Percentiles rank a stretch among this genome's conserved stretches.
Evolutionary conservation across 2,113 vertebrate species (phyloP).

Genomic region (Hyperoodon ampullatus): DNA sequence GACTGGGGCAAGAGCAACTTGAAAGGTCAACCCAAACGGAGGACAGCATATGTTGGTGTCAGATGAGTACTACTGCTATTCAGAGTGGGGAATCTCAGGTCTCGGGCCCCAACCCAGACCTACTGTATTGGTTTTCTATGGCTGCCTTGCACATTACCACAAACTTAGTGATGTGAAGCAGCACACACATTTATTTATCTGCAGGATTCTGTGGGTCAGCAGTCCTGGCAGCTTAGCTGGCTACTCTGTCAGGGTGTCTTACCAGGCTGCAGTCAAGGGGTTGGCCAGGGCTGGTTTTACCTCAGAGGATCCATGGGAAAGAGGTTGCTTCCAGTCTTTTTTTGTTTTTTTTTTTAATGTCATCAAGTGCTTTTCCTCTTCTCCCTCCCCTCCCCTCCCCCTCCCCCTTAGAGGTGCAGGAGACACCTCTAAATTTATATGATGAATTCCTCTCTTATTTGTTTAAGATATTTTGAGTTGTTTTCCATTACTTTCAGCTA

Average conservation of each 20-base stretch:
- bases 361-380: no score
- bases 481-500: constrained; percentile 54
- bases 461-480: constrained; percentile 43
- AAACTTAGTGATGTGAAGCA: not conserved
- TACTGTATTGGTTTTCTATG: not conserved
- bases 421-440: not conserved
- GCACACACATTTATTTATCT: not conserved
- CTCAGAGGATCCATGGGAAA: not conserved
- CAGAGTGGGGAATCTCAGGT: not conserved
- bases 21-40: not conserved
- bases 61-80: not conserved
- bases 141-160: not conserved
- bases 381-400: no score
- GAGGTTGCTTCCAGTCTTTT: not conserved
- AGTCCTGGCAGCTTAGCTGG: not conserved
- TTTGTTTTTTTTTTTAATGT: no score
- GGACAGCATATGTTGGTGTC: not conserved
- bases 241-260: not conserved
- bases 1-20: not conserved
- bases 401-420: not conserved
- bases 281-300: not conserved
- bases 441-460: not conserved
- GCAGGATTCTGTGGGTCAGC: not conserved
- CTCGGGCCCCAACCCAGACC: not conserved
- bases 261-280: not conserved